Evolutionary conservation across 2,797 vertebrate genomes (phyloP), one percentile per base, ranked within the genome.

Genomic region (Phataginus tetradactyla): DNA sequence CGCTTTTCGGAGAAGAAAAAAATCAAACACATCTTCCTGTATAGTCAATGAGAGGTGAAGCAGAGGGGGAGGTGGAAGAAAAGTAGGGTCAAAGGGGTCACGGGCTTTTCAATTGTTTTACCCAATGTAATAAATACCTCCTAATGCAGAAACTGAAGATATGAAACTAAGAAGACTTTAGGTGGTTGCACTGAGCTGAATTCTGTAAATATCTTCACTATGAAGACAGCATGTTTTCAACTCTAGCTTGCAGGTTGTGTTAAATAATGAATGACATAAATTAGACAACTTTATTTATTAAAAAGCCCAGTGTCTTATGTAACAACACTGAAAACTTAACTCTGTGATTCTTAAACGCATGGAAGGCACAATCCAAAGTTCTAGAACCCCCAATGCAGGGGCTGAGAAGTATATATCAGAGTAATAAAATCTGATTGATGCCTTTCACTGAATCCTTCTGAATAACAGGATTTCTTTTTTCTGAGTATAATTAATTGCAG

Each of bases 241-340:
- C 85, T 93, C 42, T 78, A 94, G 90, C 95, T 97, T 97, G 97
- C 90, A 97, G 98, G 94, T 77, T 95, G 94, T 95, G 68, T 95
- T 98, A 98, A 98, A 98, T 98, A 98, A 98, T 98, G 98, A 97
- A 98, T 93, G 97, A 93, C 93, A 95, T 97, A 98, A 98, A 98
- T 98, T 97, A 98, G 96, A 97, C 90, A 75, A 87, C 74, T 95
- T 98, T 97, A 97, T 97, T 98, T 98, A 98, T 98, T 98, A 98
- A 98, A 97, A 98, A 97, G 97, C 97, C 97, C 89, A 84, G 87
- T 97, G 97, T 98, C 98, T 98, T 98, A 97, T 96, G 87, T 96
- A 98, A 98, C 91, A 86, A 94, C 93, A 97, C 96, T 97, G 95
- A 92, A 98, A 97, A 98, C 96, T 97, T 97, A 98, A 45, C 90